Evolutionary conservation across 2,888 invertebrate species (phyloP).

Genomic region (Proisotoma minuta): DNA sequence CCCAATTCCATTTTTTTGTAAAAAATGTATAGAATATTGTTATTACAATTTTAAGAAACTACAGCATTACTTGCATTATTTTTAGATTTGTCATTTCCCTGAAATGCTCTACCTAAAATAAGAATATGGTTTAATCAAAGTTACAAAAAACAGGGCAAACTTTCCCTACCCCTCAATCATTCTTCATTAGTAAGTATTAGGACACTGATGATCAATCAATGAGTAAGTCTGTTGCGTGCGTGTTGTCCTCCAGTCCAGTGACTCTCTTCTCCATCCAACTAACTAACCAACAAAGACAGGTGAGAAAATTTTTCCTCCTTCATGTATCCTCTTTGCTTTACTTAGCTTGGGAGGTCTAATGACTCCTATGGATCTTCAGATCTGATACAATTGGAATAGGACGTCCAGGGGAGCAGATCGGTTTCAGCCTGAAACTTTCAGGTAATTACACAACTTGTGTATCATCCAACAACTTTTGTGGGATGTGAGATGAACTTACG

Average conservation of each 20-base stretch:
- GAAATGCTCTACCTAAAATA: neutral
- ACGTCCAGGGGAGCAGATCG: slow-evolving; percentile 6
- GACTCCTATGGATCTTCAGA: neutral
- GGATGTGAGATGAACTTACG: too few species aligned
- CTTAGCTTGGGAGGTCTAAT: neutral
- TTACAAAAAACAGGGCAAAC: neutral
- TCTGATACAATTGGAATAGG: slow-evolving; percentile 1
- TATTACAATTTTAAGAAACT: too few species aligned
- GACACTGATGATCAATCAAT: slow-evolving; percentile 4
- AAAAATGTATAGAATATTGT: too few species aligned
- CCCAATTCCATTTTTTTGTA: too few species aligned
- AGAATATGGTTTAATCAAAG: neutral
- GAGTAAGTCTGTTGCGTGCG: neutral
- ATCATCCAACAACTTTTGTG: too few species aligned
- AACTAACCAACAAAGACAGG: too few species aligned
- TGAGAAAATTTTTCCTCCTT: neutral
- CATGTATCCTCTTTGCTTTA: neutral
- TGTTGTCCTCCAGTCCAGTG: too few species aligned
- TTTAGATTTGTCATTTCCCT: neutral
- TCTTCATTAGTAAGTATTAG: neutral
- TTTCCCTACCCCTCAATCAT: slow-evolving; percentile 4
- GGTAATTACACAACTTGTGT: slow-evolving; percentile 1
- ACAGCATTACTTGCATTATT: too few species aligned
- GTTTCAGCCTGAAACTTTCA: too few species aligned
- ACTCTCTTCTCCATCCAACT: too few species aligned